phyloP scores from a whole-genome alignment of 2,797 vertebrate species.

The Tauraco hartlaubi region DNA sequence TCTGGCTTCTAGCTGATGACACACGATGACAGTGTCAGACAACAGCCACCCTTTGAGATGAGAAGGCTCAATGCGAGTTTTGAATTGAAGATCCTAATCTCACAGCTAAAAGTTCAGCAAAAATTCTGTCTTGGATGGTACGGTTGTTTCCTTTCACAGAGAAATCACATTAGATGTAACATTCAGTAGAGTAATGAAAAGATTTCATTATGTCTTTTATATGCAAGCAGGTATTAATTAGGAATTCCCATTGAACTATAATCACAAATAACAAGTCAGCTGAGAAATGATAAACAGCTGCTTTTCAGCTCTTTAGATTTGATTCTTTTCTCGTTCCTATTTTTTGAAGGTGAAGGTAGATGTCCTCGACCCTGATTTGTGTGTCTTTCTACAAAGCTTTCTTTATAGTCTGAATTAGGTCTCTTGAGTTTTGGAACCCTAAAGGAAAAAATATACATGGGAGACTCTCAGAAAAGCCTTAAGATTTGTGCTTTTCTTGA shows the following conservation, averaged over 20 bases:
- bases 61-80: fast-evolving
- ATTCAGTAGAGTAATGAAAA: neutral
- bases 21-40: neutral
- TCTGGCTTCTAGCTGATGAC: neutral
- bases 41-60: neutral
- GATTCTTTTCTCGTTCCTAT: neutral
- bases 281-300: neutral
- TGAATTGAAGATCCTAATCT: neutral
- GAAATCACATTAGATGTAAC: neutral
- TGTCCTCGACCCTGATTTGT: fast-evolving
- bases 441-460: neutral
- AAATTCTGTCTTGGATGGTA: neutral
- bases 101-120: neutral
- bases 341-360: neutral
- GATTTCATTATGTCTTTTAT: neutral
- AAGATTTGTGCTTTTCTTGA: neutral
- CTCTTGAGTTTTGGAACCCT: neutral
- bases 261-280: neutral
- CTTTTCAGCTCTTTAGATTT: neutral
- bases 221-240: neutral
- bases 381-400: neutral
- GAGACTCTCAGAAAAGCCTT: neutral
- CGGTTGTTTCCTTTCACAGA: neutral
- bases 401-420: neutral
- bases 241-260: neutral